Conservation (phyloP, 35 echinoderm and acorn worm species). For the Antedon bifida region DNA sequence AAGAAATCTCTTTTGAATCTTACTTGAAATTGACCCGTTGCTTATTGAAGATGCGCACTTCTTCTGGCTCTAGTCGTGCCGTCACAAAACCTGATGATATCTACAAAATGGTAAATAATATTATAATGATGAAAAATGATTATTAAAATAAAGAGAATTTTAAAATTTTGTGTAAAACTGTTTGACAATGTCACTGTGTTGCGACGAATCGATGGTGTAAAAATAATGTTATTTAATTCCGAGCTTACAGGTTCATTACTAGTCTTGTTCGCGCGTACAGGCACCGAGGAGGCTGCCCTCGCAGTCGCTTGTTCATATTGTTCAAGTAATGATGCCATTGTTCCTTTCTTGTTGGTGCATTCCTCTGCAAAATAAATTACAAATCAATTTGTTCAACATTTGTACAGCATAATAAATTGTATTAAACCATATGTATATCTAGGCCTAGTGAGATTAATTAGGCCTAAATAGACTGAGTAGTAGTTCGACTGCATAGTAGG, state of each 20-base stretch:
- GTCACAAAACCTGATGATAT: constrained; percentile 75
- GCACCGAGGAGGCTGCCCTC: constrained; percentile 20
- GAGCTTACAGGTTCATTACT: constrained; percentile 72
- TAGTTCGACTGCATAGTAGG: too few species aligned
- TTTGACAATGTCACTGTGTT: too few species aligned
- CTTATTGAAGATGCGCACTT: constrained; percentile 61
- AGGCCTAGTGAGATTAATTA: too few species aligned
- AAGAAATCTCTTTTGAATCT: too few species aligned
- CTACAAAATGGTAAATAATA: constrained; percentile 20
- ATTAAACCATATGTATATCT: too few species aligned
- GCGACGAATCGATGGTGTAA: neutral
- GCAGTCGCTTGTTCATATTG: constrained; percentile 88
- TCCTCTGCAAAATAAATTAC: neutral
- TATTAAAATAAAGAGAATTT: too few species aligned
- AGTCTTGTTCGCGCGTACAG: constrained; percentile 24
- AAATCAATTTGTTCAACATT: too few species aligned
- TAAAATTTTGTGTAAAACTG: too few species aligned
- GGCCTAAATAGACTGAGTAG: too few species aligned
- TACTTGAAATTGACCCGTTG: constrained; percentile 81
- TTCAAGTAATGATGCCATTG: constrained; percentile 84
- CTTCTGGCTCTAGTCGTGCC: constrained; percentile 57
- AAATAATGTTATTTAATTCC: neutral
- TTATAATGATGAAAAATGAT: neutral
- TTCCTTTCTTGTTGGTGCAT: neutral
- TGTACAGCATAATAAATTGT: too few species aligned